Conservation (phyloP, 2,888 invertebrate species). For the Drosophila atripex region DNA sequence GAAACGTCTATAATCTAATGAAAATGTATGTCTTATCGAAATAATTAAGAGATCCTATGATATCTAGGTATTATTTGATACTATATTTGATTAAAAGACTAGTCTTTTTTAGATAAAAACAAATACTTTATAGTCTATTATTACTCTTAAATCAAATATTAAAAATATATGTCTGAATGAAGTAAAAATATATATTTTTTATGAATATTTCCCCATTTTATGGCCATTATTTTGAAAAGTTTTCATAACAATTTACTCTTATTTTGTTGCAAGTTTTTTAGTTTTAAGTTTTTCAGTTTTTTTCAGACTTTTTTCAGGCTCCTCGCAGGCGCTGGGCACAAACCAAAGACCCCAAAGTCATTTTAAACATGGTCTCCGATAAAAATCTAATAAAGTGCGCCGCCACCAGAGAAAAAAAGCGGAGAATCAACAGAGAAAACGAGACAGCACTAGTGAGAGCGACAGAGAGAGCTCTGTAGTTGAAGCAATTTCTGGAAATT, state of each 20-base stretch:
- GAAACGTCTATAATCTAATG: too few species aligned
- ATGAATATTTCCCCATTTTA: constrained; percentile 9
- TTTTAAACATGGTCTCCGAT: constrained; percentile 66
- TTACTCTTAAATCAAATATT: too few species aligned
- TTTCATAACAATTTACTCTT: not conserved
- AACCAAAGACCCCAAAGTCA: constrained; percentile 65
- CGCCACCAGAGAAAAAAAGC: constrained; percentile 30
- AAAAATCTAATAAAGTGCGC: constrained; percentile 75
- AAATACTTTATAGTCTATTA: too few species aligned
- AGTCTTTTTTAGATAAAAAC: too few species aligned
- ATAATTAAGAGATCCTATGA: too few species aligned
- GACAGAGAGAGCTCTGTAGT: constrained; percentile 35
- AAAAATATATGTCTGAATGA: too few species aligned
- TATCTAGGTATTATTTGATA: too few species aligned
- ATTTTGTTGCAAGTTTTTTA: constrained; percentile 4
- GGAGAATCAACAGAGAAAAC: constrained; percentile 33
- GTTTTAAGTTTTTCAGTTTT: constrained; percentile 3
- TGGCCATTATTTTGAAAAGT: constrained; percentile 3
- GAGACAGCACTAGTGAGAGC: constrained; percentile 7
- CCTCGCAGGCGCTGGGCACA: constrained; percentile 42
- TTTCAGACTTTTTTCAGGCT: constrained; percentile 4
- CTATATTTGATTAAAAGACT: too few species aligned
- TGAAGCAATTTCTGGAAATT: constrained; percentile 71
- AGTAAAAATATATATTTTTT: too few species aligned
- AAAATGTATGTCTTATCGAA: too few species aligned